phyloP scores from a whole-genome alignment of 2,888 invertebrate species.

The Acrocyrtus sp. region DNA sequence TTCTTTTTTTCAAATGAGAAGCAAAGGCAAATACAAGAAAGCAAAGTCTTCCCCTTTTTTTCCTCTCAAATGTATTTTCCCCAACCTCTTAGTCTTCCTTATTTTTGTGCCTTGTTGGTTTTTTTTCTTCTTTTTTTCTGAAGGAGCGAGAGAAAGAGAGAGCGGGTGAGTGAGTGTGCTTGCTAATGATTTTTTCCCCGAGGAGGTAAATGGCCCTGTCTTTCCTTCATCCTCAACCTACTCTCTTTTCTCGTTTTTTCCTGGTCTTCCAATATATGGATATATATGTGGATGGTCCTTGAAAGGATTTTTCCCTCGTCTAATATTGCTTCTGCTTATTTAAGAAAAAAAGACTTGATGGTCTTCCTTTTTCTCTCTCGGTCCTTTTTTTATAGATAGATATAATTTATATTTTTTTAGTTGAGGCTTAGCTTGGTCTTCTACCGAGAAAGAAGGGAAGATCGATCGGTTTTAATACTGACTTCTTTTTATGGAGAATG shows the following conservation, averaged over 20 bases:
- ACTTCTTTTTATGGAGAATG: too few relatives aligned
- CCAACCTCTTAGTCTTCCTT: constrained; percentile 1
- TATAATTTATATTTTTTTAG: too few relatives aligned
- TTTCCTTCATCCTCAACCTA: constrained; percentile 9
- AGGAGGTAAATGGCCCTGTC: constrained; percentile 51
- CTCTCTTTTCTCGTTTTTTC: background rate
- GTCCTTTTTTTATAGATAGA: background rate
- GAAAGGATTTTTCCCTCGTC: background rate
- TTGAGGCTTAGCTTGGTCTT: too few relatives aligned
- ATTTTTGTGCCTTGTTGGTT: constrained; percentile 5
- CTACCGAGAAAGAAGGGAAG: background rate
- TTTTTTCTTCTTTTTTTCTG: constrained; percentile 8
- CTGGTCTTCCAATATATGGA: too few relatives aligned
- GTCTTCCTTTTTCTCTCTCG: constrained; percentile 22
- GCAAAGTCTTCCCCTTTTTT: constrained; percentile 19
- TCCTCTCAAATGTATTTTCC: background rate
- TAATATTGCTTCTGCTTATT: constrained; percentile 13
- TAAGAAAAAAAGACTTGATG: constrained; percentile 22
- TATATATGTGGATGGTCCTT: too few relatives aligned
- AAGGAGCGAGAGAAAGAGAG: background rate
- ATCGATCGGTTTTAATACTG: background rate
- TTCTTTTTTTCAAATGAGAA: background rate
- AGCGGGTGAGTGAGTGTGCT: constrained; percentile 9
- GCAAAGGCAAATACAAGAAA: constrained; percentile 2
- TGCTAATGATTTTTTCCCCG: constrained; percentile 51